Conservation (phyloP, 2,113 vertebrate genomes). For the Osmerus mordax region DNA sequence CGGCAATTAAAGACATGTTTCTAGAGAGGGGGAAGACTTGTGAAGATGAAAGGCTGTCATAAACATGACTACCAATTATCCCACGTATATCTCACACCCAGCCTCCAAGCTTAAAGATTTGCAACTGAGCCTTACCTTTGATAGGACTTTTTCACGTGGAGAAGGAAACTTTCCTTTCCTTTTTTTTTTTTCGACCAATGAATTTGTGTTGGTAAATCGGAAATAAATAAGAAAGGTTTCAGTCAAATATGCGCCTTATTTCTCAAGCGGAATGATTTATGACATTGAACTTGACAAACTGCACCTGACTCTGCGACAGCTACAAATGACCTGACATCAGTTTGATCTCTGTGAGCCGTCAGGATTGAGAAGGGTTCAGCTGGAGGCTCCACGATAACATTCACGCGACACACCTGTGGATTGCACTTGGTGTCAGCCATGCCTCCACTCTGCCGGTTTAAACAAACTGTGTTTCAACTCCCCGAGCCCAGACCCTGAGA, state of each 20-base stretch:
- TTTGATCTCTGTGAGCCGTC: constrained; percentile 28
- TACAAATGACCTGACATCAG: constrained; percentile 20
- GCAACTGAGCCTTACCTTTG: not conserved
- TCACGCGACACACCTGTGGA: constrained; percentile 38
- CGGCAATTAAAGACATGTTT: constrained; percentile 35
- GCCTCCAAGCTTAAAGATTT: not conserved
- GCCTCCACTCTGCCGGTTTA: constrained; percentile 14
- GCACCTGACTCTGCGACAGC: constrained; percentile 14
- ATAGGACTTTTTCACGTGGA: not conserved
- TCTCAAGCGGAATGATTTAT: constrained; percentile 28
- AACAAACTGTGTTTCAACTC: constrained; percentile 20
- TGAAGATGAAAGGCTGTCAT: constrained; percentile 9
- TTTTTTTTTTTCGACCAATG: not conserved
- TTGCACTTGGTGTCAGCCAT: constrained; percentile 3
- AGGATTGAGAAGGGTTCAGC: constrained; percentile 25
- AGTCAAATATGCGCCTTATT: constrained; percentile 15
- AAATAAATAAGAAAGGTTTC: not conserved
- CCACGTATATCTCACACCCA: not conserved
- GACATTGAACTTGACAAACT: constrained; percentile 20
- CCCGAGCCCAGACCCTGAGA: constrained; percentile 7
- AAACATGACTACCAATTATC: constrained; percentile 8
- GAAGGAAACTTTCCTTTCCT: not conserved
- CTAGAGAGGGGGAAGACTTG: not conserved
- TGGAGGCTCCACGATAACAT: constrained; percentile 27
- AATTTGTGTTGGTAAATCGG: not conserved